Percentiles rank a stretch among this genome's conserved stretches.
Conservation (phyloP, 2,888 invertebrate species). For the Polydrusus pterygomalis region DNA sequence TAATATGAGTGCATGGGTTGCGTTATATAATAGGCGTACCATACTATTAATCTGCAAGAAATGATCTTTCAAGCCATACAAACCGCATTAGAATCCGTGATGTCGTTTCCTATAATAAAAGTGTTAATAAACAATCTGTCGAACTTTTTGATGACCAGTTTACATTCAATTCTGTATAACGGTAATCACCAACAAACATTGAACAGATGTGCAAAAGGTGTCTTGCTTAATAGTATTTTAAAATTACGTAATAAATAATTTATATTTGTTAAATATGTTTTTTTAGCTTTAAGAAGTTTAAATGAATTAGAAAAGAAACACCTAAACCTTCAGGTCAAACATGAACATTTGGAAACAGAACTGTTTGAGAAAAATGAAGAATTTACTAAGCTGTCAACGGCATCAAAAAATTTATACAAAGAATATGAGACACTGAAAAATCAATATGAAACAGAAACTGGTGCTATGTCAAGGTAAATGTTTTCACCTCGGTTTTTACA, state of each 20-base stretch:
- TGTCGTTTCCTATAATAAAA: too few species aligned
- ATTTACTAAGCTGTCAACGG: slow-evolving; percentile 76
- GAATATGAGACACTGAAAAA: slow-evolving; percentile 85
- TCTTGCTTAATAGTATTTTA: slow-evolving; percentile 4
- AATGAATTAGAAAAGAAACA: slow-evolving; percentile 78
- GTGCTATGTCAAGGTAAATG: slow-evolving; percentile 81
- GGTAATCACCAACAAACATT: not conserved
- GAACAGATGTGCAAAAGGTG: slow-evolving; percentile 14
- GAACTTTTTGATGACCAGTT: too few species aligned
- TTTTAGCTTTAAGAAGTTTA: slow-evolving; percentile 76
- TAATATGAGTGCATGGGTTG: too few species aligned
- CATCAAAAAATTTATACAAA: slow-evolving; percentile 82
- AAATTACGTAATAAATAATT: slow-evolving; percentile 5
- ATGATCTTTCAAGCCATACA: too few species aligned
- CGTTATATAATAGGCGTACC: too few species aligned
- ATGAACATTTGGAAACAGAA: slow-evolving; percentile 76
- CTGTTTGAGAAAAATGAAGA: slow-evolving; percentile 79
- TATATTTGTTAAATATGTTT: not conserved
- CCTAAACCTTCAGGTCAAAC: slow-evolving; percentile 77
- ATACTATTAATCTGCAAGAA: too few species aligned
- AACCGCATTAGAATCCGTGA: too few species aligned
- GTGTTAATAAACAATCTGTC: too few species aligned
- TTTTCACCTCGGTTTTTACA: too few species aligned
- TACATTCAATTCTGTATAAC: not conserved
- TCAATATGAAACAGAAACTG: slow-evolving; percentile 83